These are phyloP conservation scores for Capra hircus DNA, from an alignment of 2,113 vertebrate species.

Conservation along the genomic window DNA sequence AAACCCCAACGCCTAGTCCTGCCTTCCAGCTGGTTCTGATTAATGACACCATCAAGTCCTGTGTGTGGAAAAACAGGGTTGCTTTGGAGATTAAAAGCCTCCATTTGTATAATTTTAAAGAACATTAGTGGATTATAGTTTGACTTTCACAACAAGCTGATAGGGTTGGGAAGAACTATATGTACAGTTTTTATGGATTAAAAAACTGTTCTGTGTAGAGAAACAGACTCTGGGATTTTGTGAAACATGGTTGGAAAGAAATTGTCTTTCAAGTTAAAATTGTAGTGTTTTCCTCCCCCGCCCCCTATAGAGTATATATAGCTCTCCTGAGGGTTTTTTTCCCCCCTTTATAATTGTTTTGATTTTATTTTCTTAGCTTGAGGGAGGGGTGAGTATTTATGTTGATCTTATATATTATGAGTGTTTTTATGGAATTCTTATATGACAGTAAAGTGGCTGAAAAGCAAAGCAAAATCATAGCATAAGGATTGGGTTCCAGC, in stretches of 20 bases:
- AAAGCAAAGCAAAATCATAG: background rate
- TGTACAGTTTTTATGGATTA: background rate
- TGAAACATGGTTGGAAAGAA: background rate
- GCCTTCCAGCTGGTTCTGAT: background rate
- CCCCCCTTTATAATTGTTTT: background rate
- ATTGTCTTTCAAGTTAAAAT: background rate
- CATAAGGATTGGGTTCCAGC: background rate
- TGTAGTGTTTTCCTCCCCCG: rapidly evolving
- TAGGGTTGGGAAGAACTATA: background rate
- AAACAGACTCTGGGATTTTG: background rate
- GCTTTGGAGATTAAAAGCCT: background rate
- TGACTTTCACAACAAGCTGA: background rate
- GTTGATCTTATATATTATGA: background rate
- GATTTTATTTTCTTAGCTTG: background rate
- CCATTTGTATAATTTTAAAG: background rate
- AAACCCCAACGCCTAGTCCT: background rate
- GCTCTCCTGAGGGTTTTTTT: background rate
- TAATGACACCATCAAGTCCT: background rate
- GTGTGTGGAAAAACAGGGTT: too few species aligned
- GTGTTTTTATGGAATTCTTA: background rate
- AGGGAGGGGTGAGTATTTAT: background rate
- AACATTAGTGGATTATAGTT: background rate
- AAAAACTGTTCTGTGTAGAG: background rate
- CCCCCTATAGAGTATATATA: background rate
- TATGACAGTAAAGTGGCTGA: background rate